phyloP scores from a whole-genome alignment of 2,888 invertebrate genomes.

The Luperina nickerlii region DNA sequence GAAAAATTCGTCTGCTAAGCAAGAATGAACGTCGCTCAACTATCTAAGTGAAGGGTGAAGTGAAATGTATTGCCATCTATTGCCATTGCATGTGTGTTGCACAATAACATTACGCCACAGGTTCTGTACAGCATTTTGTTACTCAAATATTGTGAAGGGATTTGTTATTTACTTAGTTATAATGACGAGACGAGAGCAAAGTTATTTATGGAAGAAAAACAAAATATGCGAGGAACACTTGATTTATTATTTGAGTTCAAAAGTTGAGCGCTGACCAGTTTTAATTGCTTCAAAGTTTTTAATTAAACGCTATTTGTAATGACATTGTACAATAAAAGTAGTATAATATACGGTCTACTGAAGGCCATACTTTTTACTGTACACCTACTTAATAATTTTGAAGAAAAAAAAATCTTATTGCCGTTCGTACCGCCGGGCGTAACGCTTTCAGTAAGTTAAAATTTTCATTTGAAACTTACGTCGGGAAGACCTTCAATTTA shows the following conservation, averaged over 20 bases:
- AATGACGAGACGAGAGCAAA: neutral
- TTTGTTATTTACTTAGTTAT: neutral
- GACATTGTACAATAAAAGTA: constrained; percentile 12
- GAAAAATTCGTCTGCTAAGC: neutral
- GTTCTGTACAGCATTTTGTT: neutral
- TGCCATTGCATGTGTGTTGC: neutral
- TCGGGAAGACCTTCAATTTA: too few species aligned
- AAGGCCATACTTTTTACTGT: neutral
- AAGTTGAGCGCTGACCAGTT: constrained; percentile 32
- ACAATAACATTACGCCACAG: neutral
- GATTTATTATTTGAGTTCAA: constrained; percentile 47
- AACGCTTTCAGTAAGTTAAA: neutral
- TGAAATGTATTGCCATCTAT: neutral
- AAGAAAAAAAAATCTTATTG: neutral
- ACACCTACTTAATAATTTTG: neutral
- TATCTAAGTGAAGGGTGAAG: neutral
- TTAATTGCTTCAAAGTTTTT: constrained; percentile 47
- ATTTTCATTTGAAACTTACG: neutral
- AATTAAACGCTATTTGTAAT: constrained; percentile 35
- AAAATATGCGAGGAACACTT: constrained; percentile 16
- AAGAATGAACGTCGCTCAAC: neutral
- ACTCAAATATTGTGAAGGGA: neutral
- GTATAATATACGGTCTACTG: neutral
- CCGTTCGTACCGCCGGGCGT: neutral
- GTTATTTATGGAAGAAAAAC: constrained; percentile 14